Base-by-base conservation (phyloP, 2,113 vertebrate genomes). In the Poicephalus gulielmi region DNA sequence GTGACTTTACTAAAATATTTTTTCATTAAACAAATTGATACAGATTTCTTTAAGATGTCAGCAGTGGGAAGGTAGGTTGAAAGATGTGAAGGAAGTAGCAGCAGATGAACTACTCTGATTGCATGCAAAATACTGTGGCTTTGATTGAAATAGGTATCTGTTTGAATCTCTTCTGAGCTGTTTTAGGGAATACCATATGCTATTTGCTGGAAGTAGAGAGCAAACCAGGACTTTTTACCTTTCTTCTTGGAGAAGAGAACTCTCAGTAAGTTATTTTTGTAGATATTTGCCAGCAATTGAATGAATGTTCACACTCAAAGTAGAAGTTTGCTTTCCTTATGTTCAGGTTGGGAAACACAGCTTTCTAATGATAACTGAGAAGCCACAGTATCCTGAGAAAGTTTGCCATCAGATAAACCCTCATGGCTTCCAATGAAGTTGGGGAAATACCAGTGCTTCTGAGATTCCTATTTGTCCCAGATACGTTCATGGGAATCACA, bases 1-100 rank as follows among this genome's bases (percentile, higher is more conserved):
- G 92, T 13, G 90, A 94, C 76, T 96, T 97, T 90, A 94, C 89
- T 93, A 78, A 96, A 90, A 96, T 88, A 76, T 90, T 86, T 96
- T 98, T 96, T 96, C 91, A 14, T 75, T 86, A 81, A 95, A 66
- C 35, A 70, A 90, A 88, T 75, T 66, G 86, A 92, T 94, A 87
- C 4, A 3, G 43, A 33, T 96, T 94, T 96, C 87, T 97, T 97
- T 92, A 77, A 94, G 96, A 89, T 82, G 66, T 82, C 88, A 81
- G 67, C 64, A 76, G 52, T 35, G 91, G 37, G 35, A 91, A 75
- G 49, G 59, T 86, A 75, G 24, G 13, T 75, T 93, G 77, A 90
- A 93, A 84, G 84, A 77, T 35, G 25, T 71, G 76, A 87, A 90
- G 70, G 81, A 91, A 69, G 74, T 30, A 52, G 73, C 27, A 78